Conservation (phyloP, 2,888 invertebrate genomes). For the Bhutanitis thaidina region DNA sequence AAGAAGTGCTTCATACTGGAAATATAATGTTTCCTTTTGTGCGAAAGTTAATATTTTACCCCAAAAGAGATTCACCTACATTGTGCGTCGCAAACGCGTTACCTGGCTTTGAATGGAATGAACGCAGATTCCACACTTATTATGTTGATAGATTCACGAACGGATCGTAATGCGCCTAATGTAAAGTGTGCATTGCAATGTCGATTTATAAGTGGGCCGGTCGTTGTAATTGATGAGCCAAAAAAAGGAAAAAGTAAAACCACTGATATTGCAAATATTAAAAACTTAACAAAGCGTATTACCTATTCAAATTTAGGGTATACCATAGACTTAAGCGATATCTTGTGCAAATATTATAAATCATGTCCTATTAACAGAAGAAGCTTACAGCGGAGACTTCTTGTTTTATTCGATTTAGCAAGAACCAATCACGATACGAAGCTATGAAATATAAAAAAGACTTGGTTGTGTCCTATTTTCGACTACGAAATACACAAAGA, state of each 20-base stretch:
- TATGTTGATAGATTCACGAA: conserved; percentile 52
- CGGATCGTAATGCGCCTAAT: conserved; percentile 46
- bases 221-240: conserved; percentile 57
- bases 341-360: too few relatives aligned
- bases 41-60: conserved; percentile 74
- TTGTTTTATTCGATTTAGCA: too few relatives aligned
- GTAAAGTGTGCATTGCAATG: conserved; percentile 39
- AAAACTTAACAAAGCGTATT: neutral
- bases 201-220: conserved; percentile 55
- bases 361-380: too few relatives aligned
- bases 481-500: too few relatives aligned
- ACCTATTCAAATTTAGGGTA: too few relatives aligned
- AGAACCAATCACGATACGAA: too few relatives aligned
- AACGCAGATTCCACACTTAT: conserved; percentile 62
- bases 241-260: conserved; percentile 23
- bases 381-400: too few relatives aligned
- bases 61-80: conserved; percentile 64
- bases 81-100: conserved; percentile 59
- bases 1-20: conserved; percentile 73
- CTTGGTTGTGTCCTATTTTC: too few relatives aligned
- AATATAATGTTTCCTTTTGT: conserved; percentile 75
- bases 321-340: too few relatives aligned
- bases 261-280: neutral
- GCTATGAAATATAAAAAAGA: too few relatives aligned
- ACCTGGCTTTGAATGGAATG: conserved; percentile 66